These are phyloP conservation scores for Drosophila guanche DNA, from an alignment of 1,140 invertebrate genomes.

Conservation along the genomic window DNA sequence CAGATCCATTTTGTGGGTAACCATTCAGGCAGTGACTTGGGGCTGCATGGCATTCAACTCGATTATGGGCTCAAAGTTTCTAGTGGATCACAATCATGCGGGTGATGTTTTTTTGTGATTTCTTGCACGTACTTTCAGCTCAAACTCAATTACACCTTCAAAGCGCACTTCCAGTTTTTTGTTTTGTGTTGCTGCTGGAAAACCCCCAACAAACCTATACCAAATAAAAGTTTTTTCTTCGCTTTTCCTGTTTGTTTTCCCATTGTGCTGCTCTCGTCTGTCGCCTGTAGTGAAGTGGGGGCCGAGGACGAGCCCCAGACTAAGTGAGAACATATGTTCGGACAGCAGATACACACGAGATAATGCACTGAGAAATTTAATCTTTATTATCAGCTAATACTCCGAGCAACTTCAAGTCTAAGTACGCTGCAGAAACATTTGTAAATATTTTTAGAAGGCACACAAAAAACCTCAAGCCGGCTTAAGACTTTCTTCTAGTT, in stretches of 20 bases:
- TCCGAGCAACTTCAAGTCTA: too few relatives aligned
- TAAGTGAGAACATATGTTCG: conserved; percentile 57
- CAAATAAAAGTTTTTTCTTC: conserved; percentile 34
- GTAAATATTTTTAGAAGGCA: too few relatives aligned
- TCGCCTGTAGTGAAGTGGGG: conserved; percentile 1
- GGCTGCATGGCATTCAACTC: conserved; percentile 10
- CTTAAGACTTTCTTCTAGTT: too few relatives aligned
- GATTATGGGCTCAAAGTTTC: conserved; percentile 38
- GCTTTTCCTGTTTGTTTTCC: conserved; percentile 32
- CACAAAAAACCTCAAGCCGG: too few relatives aligned
- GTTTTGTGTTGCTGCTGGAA: background rate
- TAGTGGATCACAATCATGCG: conserved; percentile 4
- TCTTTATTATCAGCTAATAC: too few relatives aligned
- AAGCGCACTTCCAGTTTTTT: conserved; percentile 29
- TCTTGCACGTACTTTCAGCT: conserved; percentile 42
- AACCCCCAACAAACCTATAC: conserved; percentile 23
- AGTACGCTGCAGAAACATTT: too few relatives aligned
- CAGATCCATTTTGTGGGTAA: conserved; percentile 25
- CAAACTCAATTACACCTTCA: conserved; percentile 53
- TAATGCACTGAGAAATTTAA: background rate
- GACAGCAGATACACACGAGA: conserved; percentile 52
- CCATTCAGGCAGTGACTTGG: background rate
- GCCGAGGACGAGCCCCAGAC: conserved; percentile 19
- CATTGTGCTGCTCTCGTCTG: conserved; percentile 2
- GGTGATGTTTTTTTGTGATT: conserved; percentile 24